Evolutionary conservation across 2,797 vertebrate species (phyloP).

Genomic region (Novumbra hubbsi): DNA sequence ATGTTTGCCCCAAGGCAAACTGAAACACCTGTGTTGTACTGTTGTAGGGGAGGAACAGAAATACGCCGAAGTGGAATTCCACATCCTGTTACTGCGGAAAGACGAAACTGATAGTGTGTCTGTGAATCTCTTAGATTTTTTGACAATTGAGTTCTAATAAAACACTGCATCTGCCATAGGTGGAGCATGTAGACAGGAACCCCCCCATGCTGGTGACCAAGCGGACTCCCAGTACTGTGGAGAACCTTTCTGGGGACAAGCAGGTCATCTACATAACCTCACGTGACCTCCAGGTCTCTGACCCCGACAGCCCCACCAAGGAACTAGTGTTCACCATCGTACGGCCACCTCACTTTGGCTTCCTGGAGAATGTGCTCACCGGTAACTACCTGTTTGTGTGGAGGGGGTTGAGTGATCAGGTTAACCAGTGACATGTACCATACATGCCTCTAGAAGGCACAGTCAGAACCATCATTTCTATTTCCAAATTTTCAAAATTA

Average conservation of each 20-base stretch:
- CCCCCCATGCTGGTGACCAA: constrained; percentile 63
- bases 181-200: constrained; percentile 63
- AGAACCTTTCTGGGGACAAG: constrained; percentile 54
- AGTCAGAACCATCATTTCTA: no score
- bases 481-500: no score
- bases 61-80: no score
- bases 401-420: neutral
- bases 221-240: constrained; percentile 54
- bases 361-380: constrained; percentile 71
- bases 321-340: constrained; percentile 67
- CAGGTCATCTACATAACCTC: constrained; percentile 58
- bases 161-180: constrained; percentile 39
- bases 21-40: no score
- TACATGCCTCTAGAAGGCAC: neutral
- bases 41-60: no score
- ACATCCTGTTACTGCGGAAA: no score
- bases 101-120: neutral
- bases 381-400: constrained; percentile 25
- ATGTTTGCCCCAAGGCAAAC: no score
- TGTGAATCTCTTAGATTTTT: neutral
- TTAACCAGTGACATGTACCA: neutral
- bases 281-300: constrained; percentile 59
- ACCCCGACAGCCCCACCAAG: constrained; percentile 61
- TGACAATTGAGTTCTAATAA: neutral
- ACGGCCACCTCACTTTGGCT: constrained; percentile 60